Evolutionary conservation across 2,888 invertebrate genomes (phyloP), one percentile per base, ranked within the genome.

Genomic region (Ormyrus nitidulus): DNA sequence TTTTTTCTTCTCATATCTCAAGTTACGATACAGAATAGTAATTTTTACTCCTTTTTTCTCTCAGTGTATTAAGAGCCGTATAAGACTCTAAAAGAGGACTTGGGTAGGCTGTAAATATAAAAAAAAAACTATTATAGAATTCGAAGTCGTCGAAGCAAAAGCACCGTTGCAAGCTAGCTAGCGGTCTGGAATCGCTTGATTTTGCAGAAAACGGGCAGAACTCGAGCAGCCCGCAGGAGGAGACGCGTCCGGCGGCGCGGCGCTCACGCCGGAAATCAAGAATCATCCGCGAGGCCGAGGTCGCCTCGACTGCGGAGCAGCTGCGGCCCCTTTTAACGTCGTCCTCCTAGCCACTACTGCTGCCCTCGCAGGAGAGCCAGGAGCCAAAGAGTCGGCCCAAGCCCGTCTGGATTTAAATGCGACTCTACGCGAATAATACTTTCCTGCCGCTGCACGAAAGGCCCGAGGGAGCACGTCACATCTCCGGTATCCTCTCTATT

Each of bases 251-350:
- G 10, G 48, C 13, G 11, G n/a, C 34, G 19, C 51, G 62, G 2
- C 56, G 64, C 46, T 73, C 81, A 48, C 83, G 83, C 61, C 81
- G 81, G 81, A 84, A 86, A 81, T 84, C 83, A 77, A 83, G 81
- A 73, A 82, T 81, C 70, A 81, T 77, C 73, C 75, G 81, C 70
- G 80, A 84, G 70, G n/a, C 84, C 77, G 85, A 87, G 13, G 84
- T 80, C 19, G 69, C 81, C 46, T 84, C 85, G 58, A 44, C 59
- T 13, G 44, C 58, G 34, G 87, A 85, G 65, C 88, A 88, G 78
- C 81, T 88, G 56, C 86, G 87, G 83, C 87, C 88, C 19, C 86
- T 89, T 2, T 83, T 89, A 48, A 84, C 87, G 70, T 85, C 86
- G 13, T 85, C 87, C 48, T 88, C 87, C 76, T 85, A 81, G 81